A percentile compares a stretch with the other conserved stretches of the same genome.
These are phyloP conservation scores for Platycnemis pennipes DNA, from an alignment of 2,888 invertebrate species.

Conservation along the genomic window DNA sequence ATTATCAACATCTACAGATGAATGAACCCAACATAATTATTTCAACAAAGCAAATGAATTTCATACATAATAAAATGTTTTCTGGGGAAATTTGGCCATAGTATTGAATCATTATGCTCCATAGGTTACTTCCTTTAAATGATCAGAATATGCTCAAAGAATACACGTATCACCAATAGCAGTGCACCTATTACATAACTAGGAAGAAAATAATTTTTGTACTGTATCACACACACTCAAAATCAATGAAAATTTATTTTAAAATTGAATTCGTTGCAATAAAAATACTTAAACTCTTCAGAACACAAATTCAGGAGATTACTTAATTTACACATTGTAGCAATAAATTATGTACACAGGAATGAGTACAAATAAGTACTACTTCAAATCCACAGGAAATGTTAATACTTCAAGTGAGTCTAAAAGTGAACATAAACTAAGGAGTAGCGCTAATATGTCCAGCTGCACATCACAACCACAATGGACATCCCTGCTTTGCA, in stretches of 20 bases:
- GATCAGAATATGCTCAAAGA: not conserved
- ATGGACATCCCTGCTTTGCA: not conserved
- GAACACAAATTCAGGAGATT: not conserved
- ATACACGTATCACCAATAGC: not conserved
- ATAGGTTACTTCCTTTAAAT: not conserved
- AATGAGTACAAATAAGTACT: slow-evolving; percentile 6
- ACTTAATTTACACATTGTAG: not conserved
- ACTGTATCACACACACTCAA: not conserved
- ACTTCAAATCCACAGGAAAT: not conserved
- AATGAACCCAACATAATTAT: too few species aligned
- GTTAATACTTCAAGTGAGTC: not conserved
- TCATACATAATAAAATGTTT: too few species aligned
- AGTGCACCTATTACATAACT: not conserved
- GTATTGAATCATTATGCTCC: not conserved
- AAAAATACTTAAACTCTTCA: not conserved
- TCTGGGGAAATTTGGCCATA: too few species aligned
- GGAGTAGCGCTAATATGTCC: not conserved
- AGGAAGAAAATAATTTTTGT: not conserved
- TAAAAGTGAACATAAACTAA: not conserved
- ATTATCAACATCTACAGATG: too few species aligned
- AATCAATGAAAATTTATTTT: not conserved
- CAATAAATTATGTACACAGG: not conserved
- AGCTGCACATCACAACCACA: slow-evolving; percentile 1
- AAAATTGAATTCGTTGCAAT: not conserved
- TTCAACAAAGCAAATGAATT: too few species aligned